Base-by-base conservation (phyloP, 23 tunicate species). In the Ascidia mentula region DNA sequence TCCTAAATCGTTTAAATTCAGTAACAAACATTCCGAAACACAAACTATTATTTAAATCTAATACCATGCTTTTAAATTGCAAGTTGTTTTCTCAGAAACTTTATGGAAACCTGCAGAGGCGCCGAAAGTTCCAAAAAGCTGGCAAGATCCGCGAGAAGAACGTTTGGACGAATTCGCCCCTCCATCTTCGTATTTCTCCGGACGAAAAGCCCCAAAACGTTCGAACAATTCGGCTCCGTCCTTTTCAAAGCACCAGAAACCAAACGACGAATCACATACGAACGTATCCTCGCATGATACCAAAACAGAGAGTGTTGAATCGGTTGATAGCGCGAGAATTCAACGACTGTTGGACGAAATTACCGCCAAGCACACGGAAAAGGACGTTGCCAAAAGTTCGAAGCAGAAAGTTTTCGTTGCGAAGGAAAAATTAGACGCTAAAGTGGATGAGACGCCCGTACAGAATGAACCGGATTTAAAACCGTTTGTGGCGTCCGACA, bases 151-250 rank as follows among this genome's bases (percentile, higher is more conserved):
- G 2, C 65, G 82, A 36, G 80, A 90, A 18, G 89, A 85, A 28
- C 38, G 96, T 38, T 80, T 34, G 0, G 61, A 69, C 37, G 89
- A 85, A 46, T 90, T 90, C 34, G 96, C 96, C 5, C 96, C 96
- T 18, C 96, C 96, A 0, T 69, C 82, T 24, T 85, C 70, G 38
- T 90, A 90, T 40, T 85, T 72, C 40, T 13, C 17, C 37, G 60
- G 30, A 3, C 6, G 40, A 28, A 32, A 77, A 42, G 18, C 79
- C 4, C 36, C 31, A 75, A 75, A 71, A 12, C 6, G 37, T 3
- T 36, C 75, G 18, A 4, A 18, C 24, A 71, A 12, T 71, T 34
- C 30, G n/a, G 53, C 6, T 34, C 18, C 79, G 9, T 3, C 1
- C 69, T 26, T 36, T 13, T 39, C 32, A 18, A 61, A 69, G 24